Evolutionary conservation across 2,113 vertebrate genomes (phyloP), one percentile per base, ranked within the genome.

Genomic region (Nycticebus coucang): DNA sequence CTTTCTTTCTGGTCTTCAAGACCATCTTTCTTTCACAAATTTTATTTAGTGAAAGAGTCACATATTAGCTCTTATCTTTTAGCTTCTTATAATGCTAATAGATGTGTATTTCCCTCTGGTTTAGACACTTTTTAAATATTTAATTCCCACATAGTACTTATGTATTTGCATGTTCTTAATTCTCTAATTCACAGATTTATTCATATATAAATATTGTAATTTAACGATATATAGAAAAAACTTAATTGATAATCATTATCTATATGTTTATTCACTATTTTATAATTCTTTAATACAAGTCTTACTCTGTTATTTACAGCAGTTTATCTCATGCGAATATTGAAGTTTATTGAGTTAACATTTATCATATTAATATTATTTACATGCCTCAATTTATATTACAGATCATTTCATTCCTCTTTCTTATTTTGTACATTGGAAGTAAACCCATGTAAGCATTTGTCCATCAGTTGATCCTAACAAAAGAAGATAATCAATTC

Each of bases 341-440:
- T 89, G 68, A 64, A 93, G 87, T 91, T 87, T 59, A 80, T 68
- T 94, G 33, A 83, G 10, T 91, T 83, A 69, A 45, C 19, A 91
- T 75, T 95, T 95, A 95, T 30, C 59, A 75, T 89, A 75, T 91
- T 94, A 93, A 96, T 91, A 81, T 81, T 89, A 86, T 93, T 95
- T 94, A 71, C 94, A 87, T 89, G 89, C 91, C 15, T 97, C 71
- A 78, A 94, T 96, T 97, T 96, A 95, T 96, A 92, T 97, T 97
- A 94, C 79, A 96, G 91, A 97, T 96, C 30, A 96, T 94, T 98
- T 96, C 53, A 79, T 89, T 77, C 89, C 80, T 94, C 83, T 96
- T 97, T 96, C 86, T 97, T 97, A 75, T 96, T 97, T 97, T 95
- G 60, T 95, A 89, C 96, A 96, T 87, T 97, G 86, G 95, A 97